phyloP scores from a whole-genome alignment of 2,113 vertebrate species.

The Corynorhinus townsendii region DNA sequence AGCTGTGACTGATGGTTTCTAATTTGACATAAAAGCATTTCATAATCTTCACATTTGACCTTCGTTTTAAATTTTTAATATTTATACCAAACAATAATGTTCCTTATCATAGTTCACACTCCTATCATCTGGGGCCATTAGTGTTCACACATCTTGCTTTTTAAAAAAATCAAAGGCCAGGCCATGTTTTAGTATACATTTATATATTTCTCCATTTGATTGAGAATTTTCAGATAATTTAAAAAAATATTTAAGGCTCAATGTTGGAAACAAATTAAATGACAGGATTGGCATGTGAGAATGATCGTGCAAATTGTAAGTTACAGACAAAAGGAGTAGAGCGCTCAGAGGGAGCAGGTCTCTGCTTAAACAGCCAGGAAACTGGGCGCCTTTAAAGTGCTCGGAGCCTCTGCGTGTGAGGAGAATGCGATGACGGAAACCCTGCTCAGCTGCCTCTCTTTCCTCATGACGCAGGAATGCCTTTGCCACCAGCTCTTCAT shows the following conservation, averaged over 20 bases:
- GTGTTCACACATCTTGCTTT: slow-evolving; percentile 55
- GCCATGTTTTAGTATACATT: neutral
- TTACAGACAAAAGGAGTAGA: neutral
- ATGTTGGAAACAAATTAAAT: slow-evolving; percentile 21
- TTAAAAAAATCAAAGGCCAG: slow-evolving; percentile 40
- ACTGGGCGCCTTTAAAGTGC: neutral
- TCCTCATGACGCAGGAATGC: slow-evolving; percentile 59
- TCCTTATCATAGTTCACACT: slow-evolving; percentile 28
- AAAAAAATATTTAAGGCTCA: neutral
- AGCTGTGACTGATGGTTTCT: slow-evolving; percentile 58
- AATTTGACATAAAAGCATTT: slow-evolving; percentile 47
- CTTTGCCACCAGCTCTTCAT: slow-evolving; percentile 66
- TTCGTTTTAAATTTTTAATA: neutral
- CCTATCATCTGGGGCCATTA: slow-evolving; percentile 59
- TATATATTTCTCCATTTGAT: neutral
- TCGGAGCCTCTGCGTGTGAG: neutral
- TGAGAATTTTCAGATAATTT: neutral
- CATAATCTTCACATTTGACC: neutral
- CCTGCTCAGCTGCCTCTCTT: slow-evolving; percentile 23
- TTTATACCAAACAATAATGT: neutral
- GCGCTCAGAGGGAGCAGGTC: neutral
- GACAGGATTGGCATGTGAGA: neutral
- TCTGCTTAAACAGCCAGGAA: neutral
- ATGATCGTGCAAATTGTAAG: neutral
- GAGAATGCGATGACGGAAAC: neutral